Conservation (phyloP, 2,888 invertebrate species). For the Lasioglossum oenotherae region DNA sequence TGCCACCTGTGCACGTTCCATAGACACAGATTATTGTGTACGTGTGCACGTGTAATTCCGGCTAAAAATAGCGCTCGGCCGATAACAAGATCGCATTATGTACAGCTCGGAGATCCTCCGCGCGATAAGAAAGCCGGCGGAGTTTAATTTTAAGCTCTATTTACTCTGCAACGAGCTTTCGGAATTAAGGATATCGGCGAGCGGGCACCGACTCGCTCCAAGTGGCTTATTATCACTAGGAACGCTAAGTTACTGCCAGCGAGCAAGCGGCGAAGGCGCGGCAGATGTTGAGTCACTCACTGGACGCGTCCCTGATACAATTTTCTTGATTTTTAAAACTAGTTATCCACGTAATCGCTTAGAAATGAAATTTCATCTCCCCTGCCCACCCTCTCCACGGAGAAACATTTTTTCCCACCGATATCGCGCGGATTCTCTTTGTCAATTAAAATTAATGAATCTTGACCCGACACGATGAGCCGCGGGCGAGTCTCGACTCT, state of each 20-base stretch:
- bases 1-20: conserved; percentile 11
- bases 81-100: conserved; percentile 55
- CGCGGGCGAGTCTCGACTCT: conserved; percentile 21
- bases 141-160: conserved; percentile 51
- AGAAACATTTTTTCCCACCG: conserved; percentile 31
- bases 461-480: conserved; percentile 20
- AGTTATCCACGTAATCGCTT: conserved; percentile 41
- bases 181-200: conserved; percentile 54
- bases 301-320: conserved; percentile 18
- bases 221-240: conserved; percentile 48
- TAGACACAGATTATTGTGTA: conserved; percentile 25
- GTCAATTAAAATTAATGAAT: conserved; percentile 58
- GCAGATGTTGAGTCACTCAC: neutral
- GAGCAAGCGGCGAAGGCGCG: neutral
- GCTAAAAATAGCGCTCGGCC: conserved; percentile 46
- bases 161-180: conserved; percentile 42
- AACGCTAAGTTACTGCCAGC: neutral
- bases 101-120: conserved; percentile 30
- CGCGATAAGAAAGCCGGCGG: conserved; percentile 43
- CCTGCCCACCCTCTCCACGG: neutral
- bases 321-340: conserved; percentile 58
- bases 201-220: neutral
- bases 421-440: conserved; percentile 31
- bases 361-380: conserved; percentile 44
- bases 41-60: conserved; percentile 30